Evolutionary conservation across 1,140 invertebrate species (phyloP).

Genomic region (Telenomus remus): DNA sequence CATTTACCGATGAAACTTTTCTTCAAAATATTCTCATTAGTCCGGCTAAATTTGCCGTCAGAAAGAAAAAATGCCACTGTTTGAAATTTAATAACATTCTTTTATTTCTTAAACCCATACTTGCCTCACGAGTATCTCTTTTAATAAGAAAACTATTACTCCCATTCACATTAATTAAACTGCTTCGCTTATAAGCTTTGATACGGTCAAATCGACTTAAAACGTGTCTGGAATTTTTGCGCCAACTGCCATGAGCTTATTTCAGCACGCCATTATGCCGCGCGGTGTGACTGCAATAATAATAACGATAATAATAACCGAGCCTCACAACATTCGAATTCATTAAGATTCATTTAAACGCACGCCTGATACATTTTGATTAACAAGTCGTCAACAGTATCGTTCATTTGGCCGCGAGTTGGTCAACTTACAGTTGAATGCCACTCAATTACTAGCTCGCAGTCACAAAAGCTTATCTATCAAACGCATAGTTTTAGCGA

Average conservation of each 20-base stretch:
- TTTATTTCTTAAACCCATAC: too few species aligned
- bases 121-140: too few species aligned
- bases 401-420: not conserved
- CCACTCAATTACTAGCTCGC: too few species aligned
- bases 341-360: constrained; percentile 28
- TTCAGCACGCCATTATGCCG: constrained; percentile 23
- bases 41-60: too few species aligned
- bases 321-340: constrained; percentile 21
- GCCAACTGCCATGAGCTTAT: constrained; percentile 5
- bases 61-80: too few species aligned
- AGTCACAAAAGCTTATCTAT: too few species aligned
- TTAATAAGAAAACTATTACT: constrained; percentile 11
- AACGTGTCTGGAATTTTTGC: constrained; percentile 45
- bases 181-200: constrained; percentile 16
- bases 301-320: constrained; percentile 35
- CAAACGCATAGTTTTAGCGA: too few species aligned
- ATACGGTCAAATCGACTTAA: constrained; percentile 28
- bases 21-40: too few species aligned
- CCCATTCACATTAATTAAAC: constrained; percentile 40
- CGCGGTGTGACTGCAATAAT: constrained; percentile 17
- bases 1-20: constrained; percentile 6
- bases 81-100: too few species aligned
- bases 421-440: too few species aligned
- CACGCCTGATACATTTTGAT: constrained; percentile 22
- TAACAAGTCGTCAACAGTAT: constrained; percentile 32